Evolutionary conservation across 2,113 vertebrate species (phyloP).

Genomic region (Heteronetta atricapilla): DNA sequence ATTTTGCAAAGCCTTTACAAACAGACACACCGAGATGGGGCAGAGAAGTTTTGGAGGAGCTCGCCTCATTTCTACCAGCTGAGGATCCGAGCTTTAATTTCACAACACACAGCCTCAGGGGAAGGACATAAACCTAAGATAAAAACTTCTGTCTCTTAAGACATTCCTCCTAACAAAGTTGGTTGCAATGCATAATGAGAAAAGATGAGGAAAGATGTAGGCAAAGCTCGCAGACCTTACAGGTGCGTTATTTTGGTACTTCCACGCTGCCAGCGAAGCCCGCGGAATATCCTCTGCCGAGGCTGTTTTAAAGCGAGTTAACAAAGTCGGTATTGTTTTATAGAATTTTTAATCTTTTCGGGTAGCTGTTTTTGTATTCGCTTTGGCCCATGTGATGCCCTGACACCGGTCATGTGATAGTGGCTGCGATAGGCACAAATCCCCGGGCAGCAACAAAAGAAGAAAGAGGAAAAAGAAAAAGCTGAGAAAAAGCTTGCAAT

Average conservation of each 20-base stretch:
- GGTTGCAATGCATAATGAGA: background rate
- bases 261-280: background rate
- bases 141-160: background rate
- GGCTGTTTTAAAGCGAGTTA: slow-evolving; percentile 46
- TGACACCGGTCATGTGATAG: slow-evolving; percentile 83
- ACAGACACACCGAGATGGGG: background rate
- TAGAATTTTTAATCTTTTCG: slow-evolving; percentile 77
- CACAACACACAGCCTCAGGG: background rate
- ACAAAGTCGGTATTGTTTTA: slow-evolving; percentile 78
- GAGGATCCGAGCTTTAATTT: background rate
- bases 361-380: slow-evolving; percentile 75
- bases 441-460: slow-evolving; percentile 83
- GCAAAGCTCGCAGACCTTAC: slow-evolving; percentile 24
- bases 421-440: slow-evolving; percentile 83
- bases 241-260: slow-evolving; percentile 7
- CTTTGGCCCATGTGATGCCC: slow-evolving; percentile 81
- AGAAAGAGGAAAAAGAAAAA: slow-evolving; percentile 82
- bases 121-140: background rate
- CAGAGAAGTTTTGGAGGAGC: background rate
- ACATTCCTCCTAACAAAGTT: background rate
- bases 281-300: background rate
- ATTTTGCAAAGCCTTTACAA: slow-evolving; percentile 37
- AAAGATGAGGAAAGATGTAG: background rate
- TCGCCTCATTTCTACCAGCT: background rate
- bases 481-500: slow-evolving; percentile 82